A percentile compares a stretch with the other conserved stretches of the same genome.
Conservation (phyloP, 2,113 vertebrate genomes). For the Aleadryas rufinucha region DNA sequence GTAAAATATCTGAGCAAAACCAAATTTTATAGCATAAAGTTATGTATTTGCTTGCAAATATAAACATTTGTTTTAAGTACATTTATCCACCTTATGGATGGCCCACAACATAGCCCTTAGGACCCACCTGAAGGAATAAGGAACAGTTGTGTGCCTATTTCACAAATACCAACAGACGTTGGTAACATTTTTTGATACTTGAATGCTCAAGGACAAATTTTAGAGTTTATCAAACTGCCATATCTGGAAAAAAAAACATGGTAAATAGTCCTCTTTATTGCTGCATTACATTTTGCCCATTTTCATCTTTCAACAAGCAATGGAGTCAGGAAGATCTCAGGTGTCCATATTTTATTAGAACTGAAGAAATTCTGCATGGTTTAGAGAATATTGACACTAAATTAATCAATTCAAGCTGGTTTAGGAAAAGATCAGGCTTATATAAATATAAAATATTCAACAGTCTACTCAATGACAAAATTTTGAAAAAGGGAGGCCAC, state of each 20-base stretch:
- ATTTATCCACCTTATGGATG: neutral
- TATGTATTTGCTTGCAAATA: neutral
- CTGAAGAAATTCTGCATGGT: neutral
- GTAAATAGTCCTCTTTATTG: neutral
- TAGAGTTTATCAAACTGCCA: neutral
- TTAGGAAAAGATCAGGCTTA: neutral
- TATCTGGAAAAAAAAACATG: neutral
- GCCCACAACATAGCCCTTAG: neutral
- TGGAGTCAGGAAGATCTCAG: neutral
- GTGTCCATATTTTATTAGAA: neutral
- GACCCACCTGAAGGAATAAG: neutral
- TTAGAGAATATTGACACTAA: neutral
- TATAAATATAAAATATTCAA: slow-evolving; percentile 16
- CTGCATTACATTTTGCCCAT: neutral
- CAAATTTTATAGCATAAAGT: neutral
- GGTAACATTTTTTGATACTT: neutral
- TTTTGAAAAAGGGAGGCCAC: neutral
- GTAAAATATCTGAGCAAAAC: neutral
- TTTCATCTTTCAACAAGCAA: neutral
- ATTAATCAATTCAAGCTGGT: neutral
- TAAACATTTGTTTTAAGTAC: neutral
- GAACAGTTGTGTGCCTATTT: neutral
- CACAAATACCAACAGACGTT: neutral
- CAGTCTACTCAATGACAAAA: neutral
- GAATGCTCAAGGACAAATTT: neutral